A percentile compares a stretch with the other conserved stretches of the same genome.
These are phyloP conservation scores for Salvelinus fontinalis DNA, from an alignment of 2,113 vertebrate genomes.

Conservation along the genomic window DNA sequence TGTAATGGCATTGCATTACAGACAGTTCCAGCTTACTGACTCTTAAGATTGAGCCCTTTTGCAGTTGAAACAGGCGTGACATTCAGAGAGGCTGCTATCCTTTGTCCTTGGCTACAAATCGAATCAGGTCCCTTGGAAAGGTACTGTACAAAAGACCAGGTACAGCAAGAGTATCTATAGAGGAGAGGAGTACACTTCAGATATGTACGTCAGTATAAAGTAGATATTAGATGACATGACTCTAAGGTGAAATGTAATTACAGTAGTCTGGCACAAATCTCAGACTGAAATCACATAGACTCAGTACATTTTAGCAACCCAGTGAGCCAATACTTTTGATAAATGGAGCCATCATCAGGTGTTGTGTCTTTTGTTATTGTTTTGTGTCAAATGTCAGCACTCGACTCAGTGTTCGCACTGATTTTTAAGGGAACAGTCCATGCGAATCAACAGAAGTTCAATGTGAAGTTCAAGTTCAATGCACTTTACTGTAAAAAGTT, in stretches of 20 bases:
- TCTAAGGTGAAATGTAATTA: slow-evolving; percentile 33
- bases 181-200: neutral
- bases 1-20: slow-evolving; percentile 70
- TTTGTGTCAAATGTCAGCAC: neutral
- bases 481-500: neutral
- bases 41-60: slow-evolving; percentile 71
- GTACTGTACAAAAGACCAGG: slow-evolving; percentile 39
- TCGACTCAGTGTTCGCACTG: neutral
- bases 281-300: neutral
- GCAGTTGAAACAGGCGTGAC: slow-evolving; percentile 68
- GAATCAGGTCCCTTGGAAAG: slow-evolving; percentile 36
- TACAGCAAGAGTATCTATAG: neutral
- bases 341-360: slow-evolving; percentile 17
- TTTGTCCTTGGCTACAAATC: slow-evolving; percentile 65
- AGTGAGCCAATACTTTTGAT: slow-evolving; percentile 6
- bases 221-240: slow-evolving; percentile 30
- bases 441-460: neutral
- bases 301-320: neutral
- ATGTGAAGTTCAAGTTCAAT: neutral
- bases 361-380: neutral
- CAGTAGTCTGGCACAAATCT: neutral
- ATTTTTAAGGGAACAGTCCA: neutral
- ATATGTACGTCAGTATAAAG: neutral
- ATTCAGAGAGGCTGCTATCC: slow-evolving; percentile 59
- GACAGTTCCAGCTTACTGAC: slow-evolving; percentile 74